A percentile compares a stretch with the other conserved stretches of the same genome.
Evolutionary conservation across 2,113 vertebrate species (phyloP).

Genomic region (Oreochromis tanganicae): DNA sequence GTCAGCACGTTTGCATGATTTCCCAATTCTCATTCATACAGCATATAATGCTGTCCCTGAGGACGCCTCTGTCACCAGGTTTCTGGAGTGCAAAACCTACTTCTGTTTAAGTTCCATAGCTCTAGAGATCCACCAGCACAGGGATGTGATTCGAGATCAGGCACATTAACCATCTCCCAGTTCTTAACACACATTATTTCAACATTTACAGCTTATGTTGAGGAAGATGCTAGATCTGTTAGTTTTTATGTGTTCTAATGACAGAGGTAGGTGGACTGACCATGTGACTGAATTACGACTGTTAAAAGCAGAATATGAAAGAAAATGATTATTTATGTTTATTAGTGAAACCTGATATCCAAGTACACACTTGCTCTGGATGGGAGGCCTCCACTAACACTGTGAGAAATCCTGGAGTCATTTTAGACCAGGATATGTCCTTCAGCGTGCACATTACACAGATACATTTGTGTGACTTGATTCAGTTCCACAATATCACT

Average conservation of each 20-base stretch:
- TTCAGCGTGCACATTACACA: not conserved
- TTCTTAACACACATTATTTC: not conserved
- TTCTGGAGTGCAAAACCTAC: constrained; percentile 71
- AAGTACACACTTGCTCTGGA: not conserved
- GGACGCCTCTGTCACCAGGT: constrained; percentile 69
- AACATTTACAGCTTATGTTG: not conserved
- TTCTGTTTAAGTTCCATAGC: constrained; percentile 41
- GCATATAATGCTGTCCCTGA: constrained; percentile 65
- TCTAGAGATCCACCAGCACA: constrained; percentile 33
- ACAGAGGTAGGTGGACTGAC: rapidly evolving
- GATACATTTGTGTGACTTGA: not conserved
- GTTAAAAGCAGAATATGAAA: not conserved
- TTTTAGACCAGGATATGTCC: not conserved
- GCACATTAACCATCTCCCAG: not conserved
- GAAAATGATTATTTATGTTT: not conserved
- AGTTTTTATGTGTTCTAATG: not conserved
- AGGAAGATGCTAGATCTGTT: not conserved
- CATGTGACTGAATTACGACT: not conserved
- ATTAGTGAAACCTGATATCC: not conserved
- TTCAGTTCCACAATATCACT: not conserved
- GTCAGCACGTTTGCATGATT: not conserved
- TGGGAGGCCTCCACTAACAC: not conserved
- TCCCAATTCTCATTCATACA: constrained; percentile 7
- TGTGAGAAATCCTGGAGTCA: not conserved
- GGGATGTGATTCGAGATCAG: constrained; percentile 23